These are phyloP conservation scores for Nasonovia ribisnigri DNA, from an alignment of 2,888 invertebrate species.

Conservation along the genomic window DNA sequence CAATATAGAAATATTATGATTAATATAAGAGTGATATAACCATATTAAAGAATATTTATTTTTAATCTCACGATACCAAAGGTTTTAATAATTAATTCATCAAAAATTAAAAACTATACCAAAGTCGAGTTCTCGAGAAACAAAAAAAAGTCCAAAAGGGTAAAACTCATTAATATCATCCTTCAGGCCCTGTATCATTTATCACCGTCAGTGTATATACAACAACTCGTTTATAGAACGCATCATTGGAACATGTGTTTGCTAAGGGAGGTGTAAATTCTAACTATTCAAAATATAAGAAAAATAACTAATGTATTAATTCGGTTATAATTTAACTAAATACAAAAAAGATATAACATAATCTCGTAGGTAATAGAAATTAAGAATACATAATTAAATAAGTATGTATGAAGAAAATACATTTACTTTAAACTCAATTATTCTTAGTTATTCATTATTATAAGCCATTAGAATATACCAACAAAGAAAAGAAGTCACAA, in stretches of 20 bases:
- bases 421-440: not conserved
- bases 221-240: slow-evolving; percentile 46
- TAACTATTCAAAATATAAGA: not conserved
- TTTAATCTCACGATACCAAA: not conserved
- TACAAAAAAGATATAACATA: not conserved
- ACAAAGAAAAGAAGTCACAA: too few species aligned
- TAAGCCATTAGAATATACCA: not conserved
- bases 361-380: not conserved
- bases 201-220: slow-evolving; percentile 33
- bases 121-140: slow-evolving; percentile 10
- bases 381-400: not conserved
- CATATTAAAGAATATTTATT: not conserved
- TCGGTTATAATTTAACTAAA: not conserved
- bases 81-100: slow-evolving; percentile 33
- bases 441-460: not conserved
- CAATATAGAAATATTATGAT: not conserved
- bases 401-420: not conserved
- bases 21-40: not conserved
- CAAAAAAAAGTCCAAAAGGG: slow-evolving; percentile 21
- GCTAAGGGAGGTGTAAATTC: slow-evolving; percentile 1
- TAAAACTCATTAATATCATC: slow-evolving; percentile 61
- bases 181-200: slow-evolving; percentile 7
- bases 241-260: slow-evolving; percentile 44
- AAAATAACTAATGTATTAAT: not conserved
- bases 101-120: slow-evolving; percentile 3